Evolutionary conservation across 2,888 invertebrate species (phyloP).

Genomic region (Lordiphosa fenestrarum): DNA sequence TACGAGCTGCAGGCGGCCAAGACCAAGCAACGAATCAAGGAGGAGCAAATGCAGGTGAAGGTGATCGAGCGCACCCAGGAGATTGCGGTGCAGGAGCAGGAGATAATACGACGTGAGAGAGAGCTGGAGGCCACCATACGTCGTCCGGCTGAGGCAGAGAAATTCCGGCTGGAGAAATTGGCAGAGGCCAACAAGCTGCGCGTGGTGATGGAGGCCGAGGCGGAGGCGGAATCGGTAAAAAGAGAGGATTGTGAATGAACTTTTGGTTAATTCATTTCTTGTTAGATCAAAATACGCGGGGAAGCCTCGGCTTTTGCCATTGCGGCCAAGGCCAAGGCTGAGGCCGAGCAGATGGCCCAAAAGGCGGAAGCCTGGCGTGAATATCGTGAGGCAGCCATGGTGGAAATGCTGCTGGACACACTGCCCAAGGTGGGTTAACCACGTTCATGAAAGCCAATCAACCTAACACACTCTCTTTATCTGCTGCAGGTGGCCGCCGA

Average conservation of each 20-base stretch:
- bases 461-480: neutral
- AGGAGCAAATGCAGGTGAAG: conserved; percentile 98
- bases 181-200: conserved; percentile 95
- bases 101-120: conserved; percentile 93
- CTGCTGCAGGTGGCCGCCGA: conserved; percentile 92
- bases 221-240: conserved; percentile 92
- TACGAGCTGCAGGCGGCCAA: conserved; percentile 96
- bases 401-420: conserved; percentile 97
- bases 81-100: conserved; percentile 97
- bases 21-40: conserved; percentile 96
- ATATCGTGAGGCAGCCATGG: conserved; percentile 96
- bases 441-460: neutral
- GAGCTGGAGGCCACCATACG: conserved; percentile 96
- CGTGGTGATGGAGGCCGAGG: conserved; percentile 96
- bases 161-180: conserved; percentile 92
- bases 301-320: conserved; percentile 96
- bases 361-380: conserved; percentile 98
- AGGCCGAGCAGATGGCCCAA: conserved; percentile 97
- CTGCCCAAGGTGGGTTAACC: conserved; percentile 89
- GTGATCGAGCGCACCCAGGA: conserved; percentile 95
- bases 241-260: conserved; percentile 7
- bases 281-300: conserved; percentile 86
- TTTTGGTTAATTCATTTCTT: neutral
- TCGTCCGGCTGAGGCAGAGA: conserved; percentile 98
- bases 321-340: conserved; percentile 96